Conservation (phyloP, 2,113 vertebrate genomes). For the Ctenodactylus gundi region DNA sequence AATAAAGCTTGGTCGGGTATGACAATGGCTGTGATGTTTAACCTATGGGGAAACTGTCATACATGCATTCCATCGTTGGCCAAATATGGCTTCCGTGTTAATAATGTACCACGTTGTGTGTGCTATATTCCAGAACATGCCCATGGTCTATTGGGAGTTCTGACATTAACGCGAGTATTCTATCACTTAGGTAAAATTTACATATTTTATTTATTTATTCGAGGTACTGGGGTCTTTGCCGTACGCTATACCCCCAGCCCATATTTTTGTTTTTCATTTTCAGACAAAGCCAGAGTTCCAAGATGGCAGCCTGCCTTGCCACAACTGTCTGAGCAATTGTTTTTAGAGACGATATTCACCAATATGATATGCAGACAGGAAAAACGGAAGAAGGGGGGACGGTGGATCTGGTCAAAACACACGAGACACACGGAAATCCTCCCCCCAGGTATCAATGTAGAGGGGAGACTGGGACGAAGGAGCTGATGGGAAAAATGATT, state of each 20-base stretch:
- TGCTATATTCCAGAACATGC: neutral
- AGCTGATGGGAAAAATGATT: neutral
- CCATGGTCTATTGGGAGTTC: rapidly evolving
- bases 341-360: rapidly evolving
- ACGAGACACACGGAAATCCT: neutral
- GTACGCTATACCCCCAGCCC: too few relatives aligned
- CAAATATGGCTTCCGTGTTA: too few relatives aligned
- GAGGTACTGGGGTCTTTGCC: too few relatives aligned
- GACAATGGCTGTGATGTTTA: too few relatives aligned
- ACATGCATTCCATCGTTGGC: neutral
- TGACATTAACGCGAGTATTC: rapidly evolving
- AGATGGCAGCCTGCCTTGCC: too few relatives aligned
- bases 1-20: neutral
- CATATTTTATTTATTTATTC: too few relatives aligned
- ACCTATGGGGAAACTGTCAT: neutral
- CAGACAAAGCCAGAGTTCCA: too few relatives aligned
- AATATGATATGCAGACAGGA: neutral
- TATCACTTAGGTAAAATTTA: too few relatives aligned
- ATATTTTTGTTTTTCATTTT: too few relatives aligned
- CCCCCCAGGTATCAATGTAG: neutral
- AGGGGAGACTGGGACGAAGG: neutral
- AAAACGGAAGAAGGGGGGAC: neutral
- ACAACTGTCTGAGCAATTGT: too few relatives aligned
- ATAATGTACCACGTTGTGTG: too few relatives aligned
- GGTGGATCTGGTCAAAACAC: neutral